Conservation (phyloP, 2,888 invertebrate genomes). For the Epicampocera succincta region DNA sequence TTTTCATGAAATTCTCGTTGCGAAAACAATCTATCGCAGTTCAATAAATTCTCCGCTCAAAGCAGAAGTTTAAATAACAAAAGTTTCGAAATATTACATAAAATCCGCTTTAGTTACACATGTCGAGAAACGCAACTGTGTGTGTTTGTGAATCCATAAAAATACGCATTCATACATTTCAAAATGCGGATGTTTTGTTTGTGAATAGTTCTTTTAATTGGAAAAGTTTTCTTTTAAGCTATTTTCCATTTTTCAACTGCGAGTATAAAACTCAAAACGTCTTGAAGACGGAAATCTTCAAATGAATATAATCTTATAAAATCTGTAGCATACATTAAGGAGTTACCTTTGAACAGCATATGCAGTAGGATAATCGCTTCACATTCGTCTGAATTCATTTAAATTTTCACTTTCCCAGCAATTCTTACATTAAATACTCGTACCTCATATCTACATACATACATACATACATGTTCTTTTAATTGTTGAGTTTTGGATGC, state of each 20-base stretch:
- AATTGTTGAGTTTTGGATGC: slow-evolving; percentile 55
- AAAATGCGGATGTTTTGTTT: background rate
- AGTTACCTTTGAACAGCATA: background rate
- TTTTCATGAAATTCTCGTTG: slow-evolving; percentile 34
- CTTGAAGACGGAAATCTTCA: background rate
- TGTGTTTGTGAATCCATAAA: slow-evolving; percentile 42
- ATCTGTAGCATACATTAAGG: slow-evolving; percentile 8
- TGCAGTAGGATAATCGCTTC: background rate
- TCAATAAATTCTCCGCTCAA: slow-evolving; percentile 59
- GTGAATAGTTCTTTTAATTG: slow-evolving; percentile 71
- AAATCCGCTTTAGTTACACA: slow-evolving; percentile 41
- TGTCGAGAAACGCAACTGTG: slow-evolving; percentile 21
- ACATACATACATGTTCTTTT: slow-evolving; percentile 40
- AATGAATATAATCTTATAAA: slow-evolving; percentile 7
- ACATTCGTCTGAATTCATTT: background rate
- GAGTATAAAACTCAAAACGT: background rate
- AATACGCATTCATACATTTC: slow-evolving; percentile 1
- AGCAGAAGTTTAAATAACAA: slow-evolving; percentile 54
- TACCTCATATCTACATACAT: no score
- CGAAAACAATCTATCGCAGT: slow-evolving; percentile 58
- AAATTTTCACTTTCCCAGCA: background rate
- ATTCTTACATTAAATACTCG: background rate
- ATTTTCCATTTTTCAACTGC: background rate
- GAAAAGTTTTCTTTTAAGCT: slow-evolving; percentile 67
- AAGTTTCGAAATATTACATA: slow-evolving; percentile 40